Conservation (phyloP, 2,888 invertebrate genomes). For the Ryuthela nishihirai region DNA sequence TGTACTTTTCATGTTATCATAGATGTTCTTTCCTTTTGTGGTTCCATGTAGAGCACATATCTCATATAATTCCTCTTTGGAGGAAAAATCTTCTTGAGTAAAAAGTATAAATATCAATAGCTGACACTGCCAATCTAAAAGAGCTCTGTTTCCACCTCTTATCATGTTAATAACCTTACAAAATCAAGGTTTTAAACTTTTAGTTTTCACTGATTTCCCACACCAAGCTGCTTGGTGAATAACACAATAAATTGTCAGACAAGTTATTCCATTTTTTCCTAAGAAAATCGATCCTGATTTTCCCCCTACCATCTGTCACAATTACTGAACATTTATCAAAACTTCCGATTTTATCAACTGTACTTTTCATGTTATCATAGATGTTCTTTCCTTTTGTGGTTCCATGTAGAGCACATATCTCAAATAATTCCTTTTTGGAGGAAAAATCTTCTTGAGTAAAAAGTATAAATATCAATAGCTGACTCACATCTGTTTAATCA, state of each 20-base stretch:
- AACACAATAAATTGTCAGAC: background rate
- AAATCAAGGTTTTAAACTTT: background rate
- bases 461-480: constrained; percentile 1
- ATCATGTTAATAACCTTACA: background rate
- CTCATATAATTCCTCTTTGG: too few relatives aligned
- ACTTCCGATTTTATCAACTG: too few relatives aligned
- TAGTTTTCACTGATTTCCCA: background rate
- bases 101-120: too few relatives aligned
- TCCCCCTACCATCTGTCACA: background rate
- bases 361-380: too few relatives aligned
- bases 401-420: too few relatives aligned
- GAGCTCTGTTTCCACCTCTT: background rate
- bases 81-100: too few relatives aligned
- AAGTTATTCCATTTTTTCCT: constrained; percentile 1
- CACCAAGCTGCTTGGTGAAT: constrained; percentile 2
- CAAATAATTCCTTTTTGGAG: too few relatives aligned
- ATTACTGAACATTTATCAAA: background rate
- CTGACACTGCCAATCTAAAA: background rate
- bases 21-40: too few relatives aligned
- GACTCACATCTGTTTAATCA: constrained; percentile 1
- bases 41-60: too few relatives aligned
- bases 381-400: too few relatives aligned
- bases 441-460: constrained; percentile 3
- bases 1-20: too few relatives aligned
- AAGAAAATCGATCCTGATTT: background rate